Evolutionary conservation across 2,113 vertebrate genomes (phyloP), one percentile per base, ranked within the genome.

Genomic region (Oreocharis arfaki): DNA sequence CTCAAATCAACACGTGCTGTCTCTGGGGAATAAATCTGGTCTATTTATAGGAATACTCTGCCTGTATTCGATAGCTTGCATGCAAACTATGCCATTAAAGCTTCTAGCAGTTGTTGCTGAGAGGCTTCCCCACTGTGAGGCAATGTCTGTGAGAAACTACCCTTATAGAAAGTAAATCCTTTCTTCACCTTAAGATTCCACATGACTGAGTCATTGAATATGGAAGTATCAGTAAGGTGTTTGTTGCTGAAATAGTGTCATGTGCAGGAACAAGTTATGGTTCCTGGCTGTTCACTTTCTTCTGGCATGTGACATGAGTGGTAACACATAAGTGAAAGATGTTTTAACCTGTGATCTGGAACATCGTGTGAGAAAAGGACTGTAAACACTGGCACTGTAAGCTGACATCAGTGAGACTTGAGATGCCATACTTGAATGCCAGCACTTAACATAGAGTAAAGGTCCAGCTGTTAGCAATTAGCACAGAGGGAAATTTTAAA

Each of bases 1-100:
- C 83, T 95, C 91, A 67, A 92, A 86, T 84, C 91, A 56, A 32
- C 4, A 30, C 2, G 3, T 1, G 1, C 82, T 85, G 41, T 85
- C 59, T 93, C 75, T 42, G n/a, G 55, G 79, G 75, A 80, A 53
- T 63, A 94, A 90, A 65, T 87, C 78, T 57, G 46, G 16, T 46
- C 88, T 96, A 83, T 95, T 86, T 93, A 73, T 95, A 90, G 90
- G 82, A 92, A 65, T 77, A 37, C 21, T 85, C 32, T 94, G 59
- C 32, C 78, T 94, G 55, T 77, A 49, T 94, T 92, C 3, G 26
- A n/a, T 82, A 75, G 50, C 63, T 93, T 88, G 67, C 84, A 91
- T 94, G 63, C 79, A 92, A 76, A 76, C 88, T 83, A 23, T 44
- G 57, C 39, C 85, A 85, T 91, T 93, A 88, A 90, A 83, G 71